Conservation (phyloP, 2,888 invertebrate species). For the Aromia moschata region DNA sequence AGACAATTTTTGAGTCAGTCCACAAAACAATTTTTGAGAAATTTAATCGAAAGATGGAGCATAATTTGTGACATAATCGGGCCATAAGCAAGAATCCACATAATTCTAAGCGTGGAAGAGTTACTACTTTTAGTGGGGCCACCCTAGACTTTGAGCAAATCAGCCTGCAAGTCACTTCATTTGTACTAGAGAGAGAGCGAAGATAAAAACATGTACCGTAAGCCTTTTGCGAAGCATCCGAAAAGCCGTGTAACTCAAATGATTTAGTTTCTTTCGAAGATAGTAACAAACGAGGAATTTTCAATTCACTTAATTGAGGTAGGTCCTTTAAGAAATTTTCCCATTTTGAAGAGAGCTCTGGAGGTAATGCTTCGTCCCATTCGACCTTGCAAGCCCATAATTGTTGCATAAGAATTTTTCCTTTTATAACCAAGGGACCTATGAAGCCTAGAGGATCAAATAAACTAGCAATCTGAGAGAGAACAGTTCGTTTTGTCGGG, state of each 20-base stretch:
- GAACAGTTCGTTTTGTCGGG: conserved; percentile 7
- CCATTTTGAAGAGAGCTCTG: not conserved
- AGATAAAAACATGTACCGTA: conserved; percentile 2
- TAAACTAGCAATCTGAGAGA: no score
- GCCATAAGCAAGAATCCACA: conserved; percentile 24
- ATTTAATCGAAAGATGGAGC: not conserved
- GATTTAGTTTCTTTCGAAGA: not conserved
- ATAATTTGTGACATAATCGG: conserved; percentile 2
- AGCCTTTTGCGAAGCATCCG: not conserved
- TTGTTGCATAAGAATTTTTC: conserved; percentile 9
- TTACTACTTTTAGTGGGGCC: conserved; percentile 25
- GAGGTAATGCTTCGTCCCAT: not conserved
- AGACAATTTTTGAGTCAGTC: conserved; percentile 29
- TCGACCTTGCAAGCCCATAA: not conserved
- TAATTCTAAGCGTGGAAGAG: conserved; percentile 33
- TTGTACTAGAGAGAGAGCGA: not conserved
- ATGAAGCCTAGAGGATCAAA: conserved; percentile 19
- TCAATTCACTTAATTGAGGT: not conserved
- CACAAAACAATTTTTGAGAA: no score
- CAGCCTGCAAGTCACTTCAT: not conserved
- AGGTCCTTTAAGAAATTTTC: not conserved
- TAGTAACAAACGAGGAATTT: not conserved
- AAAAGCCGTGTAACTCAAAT: conserved; percentile 2
- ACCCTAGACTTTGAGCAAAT: conserved; percentile 17
- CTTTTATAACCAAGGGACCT: not conserved